These are phyloP conservation scores for Phyllostomus discolor DNA, from an alignment of 2,113 vertebrate genomes.

Conservation along the genomic window DNA sequence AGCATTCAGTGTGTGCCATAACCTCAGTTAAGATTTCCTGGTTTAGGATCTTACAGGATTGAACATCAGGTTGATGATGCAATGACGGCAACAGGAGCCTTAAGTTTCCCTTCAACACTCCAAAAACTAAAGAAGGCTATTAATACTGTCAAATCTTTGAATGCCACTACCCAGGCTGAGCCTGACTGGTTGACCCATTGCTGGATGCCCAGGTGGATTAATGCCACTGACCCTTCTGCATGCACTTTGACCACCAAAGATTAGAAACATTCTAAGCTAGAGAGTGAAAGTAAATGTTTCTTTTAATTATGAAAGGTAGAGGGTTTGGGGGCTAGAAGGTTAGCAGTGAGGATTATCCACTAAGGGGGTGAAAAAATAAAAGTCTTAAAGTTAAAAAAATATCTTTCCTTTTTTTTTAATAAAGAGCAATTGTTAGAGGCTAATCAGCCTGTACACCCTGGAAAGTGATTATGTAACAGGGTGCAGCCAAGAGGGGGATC, in stretches of 20 bases:
- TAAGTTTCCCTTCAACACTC: constrained; percentile 88
- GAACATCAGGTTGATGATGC: constrained; percentile 89
- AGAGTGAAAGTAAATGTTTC: background rate
- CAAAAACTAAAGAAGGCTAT: constrained; percentile 90
- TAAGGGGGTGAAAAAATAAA: background rate
- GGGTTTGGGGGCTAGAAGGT: no score
- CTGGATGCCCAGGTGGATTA: constrained; percentile 94
- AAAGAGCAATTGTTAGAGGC: background rate
- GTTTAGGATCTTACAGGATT: constrained; percentile 91
- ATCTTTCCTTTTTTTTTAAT: background rate
- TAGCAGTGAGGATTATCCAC: background rate
- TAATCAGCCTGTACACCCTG: background rate
- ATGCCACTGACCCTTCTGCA: constrained; percentile 90
- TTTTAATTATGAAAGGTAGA: background rate
- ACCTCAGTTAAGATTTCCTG: constrained; percentile 93
- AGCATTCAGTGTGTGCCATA: constrained; percentile 93
- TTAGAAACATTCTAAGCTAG: background rate
- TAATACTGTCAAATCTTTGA: constrained; percentile 91
- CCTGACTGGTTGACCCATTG: constrained; percentile 89
- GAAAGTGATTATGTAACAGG: background rate
- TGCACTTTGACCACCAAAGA: constrained; percentile 85
- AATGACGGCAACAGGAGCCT: constrained; percentile 83
- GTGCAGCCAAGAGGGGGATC: no score
- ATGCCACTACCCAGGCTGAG: constrained; percentile 82
- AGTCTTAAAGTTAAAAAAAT: background rate